Percentiles rank a stretch among this genome's conserved stretches.
These are phyloP conservation scores for Hypsopygia costalis DNA, from an alignment of 2,888 invertebrate species.

Conservation along the genomic window DNA sequence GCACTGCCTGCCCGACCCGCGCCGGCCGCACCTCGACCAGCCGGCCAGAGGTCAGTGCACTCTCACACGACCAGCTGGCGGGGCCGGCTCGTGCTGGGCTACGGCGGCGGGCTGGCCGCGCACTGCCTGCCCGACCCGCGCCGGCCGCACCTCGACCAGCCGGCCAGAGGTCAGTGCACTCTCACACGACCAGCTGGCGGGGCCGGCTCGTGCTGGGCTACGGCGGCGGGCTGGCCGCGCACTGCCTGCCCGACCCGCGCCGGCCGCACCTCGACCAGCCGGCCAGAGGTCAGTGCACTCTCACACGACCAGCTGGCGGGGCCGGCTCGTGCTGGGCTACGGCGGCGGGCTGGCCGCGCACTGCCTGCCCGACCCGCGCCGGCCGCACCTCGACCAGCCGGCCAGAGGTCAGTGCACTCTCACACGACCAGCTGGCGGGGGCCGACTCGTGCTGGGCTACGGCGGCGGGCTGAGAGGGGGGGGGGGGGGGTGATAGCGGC, in stretches of 20 bases:
- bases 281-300: slow-evolving; percentile 56
- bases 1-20: slow-evolving; percentile 92
- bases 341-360: slow-evolving; percentile 96
- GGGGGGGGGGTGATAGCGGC: slow-evolving; percentile 90
- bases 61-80: slow-evolving; percentile 41
- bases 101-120: slow-evolving; percentile 95
- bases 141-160: slow-evolving; percentile 82
- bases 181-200: slow-evolving; percentile 47
- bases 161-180: slow-evolving; percentile 58
- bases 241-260: slow-evolving; percentile 92
- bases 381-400: slow-evolving; percentile 81
- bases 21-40: slow-evolving; percentile 83
- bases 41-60: slow-evolving; percentile 60
- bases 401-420: slow-evolving; percentile 58
- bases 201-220: slow-evolving; percentile 92
- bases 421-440: slow-evolving; percentile 48
- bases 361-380: slow-evolving; percentile 90
- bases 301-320: slow-evolving; percentile 47
- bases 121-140: slow-evolving; percentile 93
- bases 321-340: slow-evolving; percentile 93
- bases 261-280: slow-evolving; percentile 82
- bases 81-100: slow-evolving; percentile 91
- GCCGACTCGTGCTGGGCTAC: slow-evolving; percentile 93
- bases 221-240: slow-evolving; percentile 95
- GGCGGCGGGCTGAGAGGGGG: slow-evolving; percentile 88